Evolutionary conservation across 2,888 invertebrate genomes (phyloP).

Genomic region (Cantharis nigra): DNA sequence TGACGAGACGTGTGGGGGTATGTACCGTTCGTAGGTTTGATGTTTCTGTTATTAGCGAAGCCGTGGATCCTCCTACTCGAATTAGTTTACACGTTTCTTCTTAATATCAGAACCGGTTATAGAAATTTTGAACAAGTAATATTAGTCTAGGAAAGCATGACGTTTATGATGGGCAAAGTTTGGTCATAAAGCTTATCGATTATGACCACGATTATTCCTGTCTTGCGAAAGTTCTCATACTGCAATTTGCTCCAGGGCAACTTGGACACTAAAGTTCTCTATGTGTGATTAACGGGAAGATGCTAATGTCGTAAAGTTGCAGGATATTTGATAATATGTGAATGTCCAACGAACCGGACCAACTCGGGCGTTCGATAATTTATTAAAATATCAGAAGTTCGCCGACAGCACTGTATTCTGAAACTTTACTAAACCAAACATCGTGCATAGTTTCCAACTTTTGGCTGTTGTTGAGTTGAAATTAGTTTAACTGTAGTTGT

Average conservation of each 20-base stretch:
- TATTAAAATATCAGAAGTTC: conserved; percentile 44
- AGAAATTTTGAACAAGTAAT: conserved; percentile 21
- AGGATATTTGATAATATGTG: conserved; percentile 33
- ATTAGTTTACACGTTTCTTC: not conserved
- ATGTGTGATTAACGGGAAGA: conserved; percentile 36
- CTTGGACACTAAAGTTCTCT: conserved; percentile 24
- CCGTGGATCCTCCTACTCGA: not conserved
- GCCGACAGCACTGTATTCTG: conserved; percentile 40
- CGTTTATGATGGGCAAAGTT: conserved; percentile 34
- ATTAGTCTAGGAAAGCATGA: conserved; percentile 19
- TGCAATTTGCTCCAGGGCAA: conserved; percentile 32
- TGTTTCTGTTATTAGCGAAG: not conserved
- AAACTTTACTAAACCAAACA: conserved; percentile 52
- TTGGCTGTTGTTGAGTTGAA: conserved; percentile 47
- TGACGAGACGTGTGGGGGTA: not conserved
- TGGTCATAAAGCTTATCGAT: conserved; percentile 40
- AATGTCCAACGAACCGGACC: conserved; percentile 31
- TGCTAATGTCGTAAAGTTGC: conserved; percentile 36
- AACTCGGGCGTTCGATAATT: conserved; percentile 37
- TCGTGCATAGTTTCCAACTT: conserved; percentile 52
- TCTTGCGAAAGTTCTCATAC: conserved; percentile 17
- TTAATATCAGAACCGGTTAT: conserved; percentile 8
- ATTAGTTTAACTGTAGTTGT: conserved; percentile 52
- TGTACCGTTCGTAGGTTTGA: not conserved
- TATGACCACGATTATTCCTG: conserved; percentile 34